These are phyloP conservation scores for Tenualosa ilisha DNA, from an alignment of 2,797 vertebrate species.

Conservation along the genomic window DNA sequence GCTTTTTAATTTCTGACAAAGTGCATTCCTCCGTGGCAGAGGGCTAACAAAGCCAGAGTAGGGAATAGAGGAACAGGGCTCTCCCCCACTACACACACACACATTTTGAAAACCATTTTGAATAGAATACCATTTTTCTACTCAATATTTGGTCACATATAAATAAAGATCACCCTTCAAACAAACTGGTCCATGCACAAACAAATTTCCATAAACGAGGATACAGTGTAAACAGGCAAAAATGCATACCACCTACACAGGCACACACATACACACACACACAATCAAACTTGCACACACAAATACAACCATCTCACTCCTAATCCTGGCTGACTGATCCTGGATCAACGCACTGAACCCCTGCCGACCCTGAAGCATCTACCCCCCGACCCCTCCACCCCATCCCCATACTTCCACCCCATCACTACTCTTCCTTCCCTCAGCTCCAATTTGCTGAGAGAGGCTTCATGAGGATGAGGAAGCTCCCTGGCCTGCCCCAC, in stretches of 20 bases:
- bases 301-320: slow-evolving; percentile 28
- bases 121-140: no score
- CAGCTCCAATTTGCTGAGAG: not conserved
- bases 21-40: not conserved
- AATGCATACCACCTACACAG: not conserved
- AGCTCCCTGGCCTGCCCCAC: not conserved
- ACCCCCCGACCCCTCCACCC: slow-evolving; percentile 44
- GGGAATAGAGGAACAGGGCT: not conserved
- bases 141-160: not conserved
- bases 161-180: not conserved
- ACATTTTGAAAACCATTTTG: not conserved
- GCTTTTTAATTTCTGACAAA: not conserved
- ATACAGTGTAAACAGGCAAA: not conserved
- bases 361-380: not conserved
- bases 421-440: not conserved
- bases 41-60: not conserved
- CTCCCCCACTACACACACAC: not conserved
- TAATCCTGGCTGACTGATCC: slow-evolving; percentile 58
- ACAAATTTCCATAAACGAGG: not conserved
- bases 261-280: not conserved
- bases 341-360: slow-evolving; percentile 52
- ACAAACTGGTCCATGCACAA: not conserved
- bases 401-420: slow-evolving; percentile 36
- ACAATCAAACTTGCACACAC: slow-evolving; percentile 18
- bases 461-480: not conserved